A percentile compares a stretch with the other conserved stretches of the same genome.
Conservation (phyloP, 2,888 invertebrate species). For the Strigamia transsilvanica region DNA sequence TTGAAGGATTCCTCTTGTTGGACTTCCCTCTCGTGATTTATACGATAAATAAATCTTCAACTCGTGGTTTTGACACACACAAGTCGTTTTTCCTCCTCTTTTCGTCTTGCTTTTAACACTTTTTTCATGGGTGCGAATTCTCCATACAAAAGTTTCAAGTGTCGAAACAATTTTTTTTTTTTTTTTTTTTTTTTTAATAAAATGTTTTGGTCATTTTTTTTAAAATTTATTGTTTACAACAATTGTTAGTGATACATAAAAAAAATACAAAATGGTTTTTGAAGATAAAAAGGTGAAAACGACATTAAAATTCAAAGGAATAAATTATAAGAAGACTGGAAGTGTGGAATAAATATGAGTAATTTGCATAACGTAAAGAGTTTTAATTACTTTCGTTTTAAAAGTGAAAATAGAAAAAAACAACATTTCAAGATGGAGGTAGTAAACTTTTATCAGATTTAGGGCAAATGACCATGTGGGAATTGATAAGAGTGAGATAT, state of each 20-base stretch:
- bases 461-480: background rate
- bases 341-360: slow-evolving; percentile 43
- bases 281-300: background rate
- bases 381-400: slow-evolving; percentile 37
- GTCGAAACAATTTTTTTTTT: too few species aligned
- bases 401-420: background rate
- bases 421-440: background rate
- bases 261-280: background rate
- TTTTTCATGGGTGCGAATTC: background rate
- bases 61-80: slow-evolving; percentile 32
- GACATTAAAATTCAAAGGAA: slow-evolving; percentile 35
- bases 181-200: background rate
- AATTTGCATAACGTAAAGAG: slow-evolving; percentile 30
- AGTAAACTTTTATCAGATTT: slow-evolving; percentile 30
- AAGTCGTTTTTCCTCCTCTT: background rate
- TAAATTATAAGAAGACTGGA: slow-evolving; percentile 33
- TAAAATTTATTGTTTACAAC: slow-evolving; percentile 32
- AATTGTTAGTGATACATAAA: slow-evolving; percentile 36
- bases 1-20: slow-evolving; percentile 17
- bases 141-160: background rate
- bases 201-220: background rate
- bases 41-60: slow-evolving; percentile 38
- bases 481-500: background rate
- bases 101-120: background rate
- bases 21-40: slow-evolving; percentile 19